phyloP scores from a whole-genome alignment of 2,888 invertebrate genomes.

The Epistrophe grossulariae region DNA sequence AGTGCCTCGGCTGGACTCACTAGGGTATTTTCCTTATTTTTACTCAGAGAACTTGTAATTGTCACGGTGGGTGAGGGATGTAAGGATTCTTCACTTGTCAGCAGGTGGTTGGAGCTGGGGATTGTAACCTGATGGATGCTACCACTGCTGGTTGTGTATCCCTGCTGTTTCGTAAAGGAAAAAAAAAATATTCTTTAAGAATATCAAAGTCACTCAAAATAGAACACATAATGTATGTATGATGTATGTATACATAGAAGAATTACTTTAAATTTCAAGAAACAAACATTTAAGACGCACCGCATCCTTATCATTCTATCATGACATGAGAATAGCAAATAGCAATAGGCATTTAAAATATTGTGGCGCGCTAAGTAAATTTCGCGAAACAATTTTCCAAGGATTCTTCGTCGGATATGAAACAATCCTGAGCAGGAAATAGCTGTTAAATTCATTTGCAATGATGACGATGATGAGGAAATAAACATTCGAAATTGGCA shows the following conservation, averaged over 20 bases:
- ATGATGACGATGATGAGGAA: constrained; percentile 75
- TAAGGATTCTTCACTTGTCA: constrained; percentile 76
- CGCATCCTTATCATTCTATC: background rate
- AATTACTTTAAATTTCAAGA: constrained; percentile 23
- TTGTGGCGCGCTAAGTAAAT: constrained; percentile 59
- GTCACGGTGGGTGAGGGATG: constrained; percentile 74
- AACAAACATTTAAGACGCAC: constrained; percentile 5
- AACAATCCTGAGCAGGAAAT: constrained; percentile 82
- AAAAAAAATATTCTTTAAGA: constrained; percentile 7
- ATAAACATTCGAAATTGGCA: constrained; percentile 68
- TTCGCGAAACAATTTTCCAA: constrained; percentile 65
- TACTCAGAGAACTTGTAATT: constrained; percentile 70
- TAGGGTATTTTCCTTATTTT: constrained; percentile 58
- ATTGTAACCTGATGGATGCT: constrained; percentile 69
- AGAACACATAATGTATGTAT: background rate
- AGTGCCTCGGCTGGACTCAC: constrained; percentile 67
- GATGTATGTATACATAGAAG: too few relatives aligned
- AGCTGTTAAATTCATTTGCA: constrained; percentile 78
- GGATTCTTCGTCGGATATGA: constrained; percentile 80
- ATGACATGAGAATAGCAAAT: background rate
- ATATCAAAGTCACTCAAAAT: constrained; percentile 1
- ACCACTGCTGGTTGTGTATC: constrained; percentile 60
- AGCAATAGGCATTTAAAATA: constrained; percentile 26
- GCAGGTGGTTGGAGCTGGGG: constrained; percentile 76
- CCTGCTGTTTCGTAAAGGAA: constrained; percentile 64